A percentile compares a stretch with the other conserved stretches of the same genome.
phyloP scores from a whole-genome alignment of 2,888 invertebrate species.

The Arrhopalites spinosus region DNA sequence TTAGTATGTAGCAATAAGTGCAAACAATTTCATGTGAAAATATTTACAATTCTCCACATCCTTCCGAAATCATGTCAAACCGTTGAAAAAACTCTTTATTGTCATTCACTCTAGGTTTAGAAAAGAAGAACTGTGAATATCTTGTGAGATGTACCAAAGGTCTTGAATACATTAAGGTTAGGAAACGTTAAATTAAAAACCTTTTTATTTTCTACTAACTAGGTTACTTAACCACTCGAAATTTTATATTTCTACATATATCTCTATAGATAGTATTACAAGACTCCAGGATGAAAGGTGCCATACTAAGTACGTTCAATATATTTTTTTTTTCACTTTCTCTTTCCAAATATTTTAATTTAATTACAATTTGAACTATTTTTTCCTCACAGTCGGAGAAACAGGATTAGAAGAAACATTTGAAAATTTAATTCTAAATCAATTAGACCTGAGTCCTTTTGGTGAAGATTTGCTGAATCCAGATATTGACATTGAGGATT shows the following conservation, averaged over 20 bases:
- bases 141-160: conserved; percentile 81
- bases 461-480: conserved; percentile 94
- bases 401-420: conserved; percentile 97
- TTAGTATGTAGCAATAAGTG: too few species aligned
- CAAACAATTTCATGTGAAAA: too few species aligned
- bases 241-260: not conserved
- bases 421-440: conserved; percentile 95
- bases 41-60: too few species aligned
- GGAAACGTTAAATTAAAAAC: not conserved
- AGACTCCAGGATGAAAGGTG: conserved; percentile 85
- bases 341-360: too few species aligned
- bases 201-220: too few species aligned
- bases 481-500: conserved; percentile 96
- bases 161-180: conserved; percentile 66
- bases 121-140: conserved; percentile 76
- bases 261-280: not conserved
- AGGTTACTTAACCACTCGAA: too few species aligned
- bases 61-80: too few species aligned
- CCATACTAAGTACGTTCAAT: conserved; percentile 72
- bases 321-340: too few species aligned
- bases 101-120: conserved; percentile 62
- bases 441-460: conserved; percentile 82
- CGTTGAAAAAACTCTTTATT: too few species aligned
- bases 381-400: conserved; percentile 71
- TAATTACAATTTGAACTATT: too few species aligned